Percentiles rank a stretch among this genome's conserved stretches.
phyloP scores from a whole-genome alignment of 2,113 vertebrate species.

The Dicerorhinus sumatrensis region DNA sequence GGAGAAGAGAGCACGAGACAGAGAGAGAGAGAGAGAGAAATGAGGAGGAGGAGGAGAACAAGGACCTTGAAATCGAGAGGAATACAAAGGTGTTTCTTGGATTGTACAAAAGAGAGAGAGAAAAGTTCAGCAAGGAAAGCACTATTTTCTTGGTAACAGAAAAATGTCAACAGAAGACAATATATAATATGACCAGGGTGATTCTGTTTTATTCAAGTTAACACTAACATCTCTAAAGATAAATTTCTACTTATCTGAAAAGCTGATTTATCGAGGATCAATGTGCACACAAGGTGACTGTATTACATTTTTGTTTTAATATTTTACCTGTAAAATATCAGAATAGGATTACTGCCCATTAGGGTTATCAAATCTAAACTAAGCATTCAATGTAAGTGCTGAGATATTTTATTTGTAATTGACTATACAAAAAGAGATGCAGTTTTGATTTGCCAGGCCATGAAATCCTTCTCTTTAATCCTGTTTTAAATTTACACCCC shows the following conservation, averaged over 20 bases:
- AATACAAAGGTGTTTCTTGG: background rate
- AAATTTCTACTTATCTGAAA: background rate
- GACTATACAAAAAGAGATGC: background rate
- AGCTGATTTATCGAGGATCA: background rate
- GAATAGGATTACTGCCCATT: background rate
- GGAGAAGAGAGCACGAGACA: background rate
- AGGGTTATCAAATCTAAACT: slow-evolving; percentile 1
- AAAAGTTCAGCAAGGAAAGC: background rate
- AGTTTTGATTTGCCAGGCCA: background rate
- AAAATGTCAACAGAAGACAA: background rate
- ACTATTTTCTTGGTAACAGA: background rate
- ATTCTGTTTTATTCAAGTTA: background rate
- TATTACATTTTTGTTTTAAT: background rate
- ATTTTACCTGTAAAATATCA: background rate
- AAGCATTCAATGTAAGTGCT: background rate
- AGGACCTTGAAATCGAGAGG: background rate
- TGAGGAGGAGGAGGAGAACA: no score
- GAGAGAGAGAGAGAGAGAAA: background rate
- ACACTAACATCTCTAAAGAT: background rate
- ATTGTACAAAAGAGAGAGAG: background rate
- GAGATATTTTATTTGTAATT: slow-evolving; percentile 16
- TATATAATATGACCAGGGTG: background rate
- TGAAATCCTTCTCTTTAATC: background rate
- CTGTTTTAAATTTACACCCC: background rate
- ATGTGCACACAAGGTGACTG: background rate